Evolutionary conservation across 2,888 invertebrate species (phyloP).

Genomic region (Noctua janthina): DNA sequence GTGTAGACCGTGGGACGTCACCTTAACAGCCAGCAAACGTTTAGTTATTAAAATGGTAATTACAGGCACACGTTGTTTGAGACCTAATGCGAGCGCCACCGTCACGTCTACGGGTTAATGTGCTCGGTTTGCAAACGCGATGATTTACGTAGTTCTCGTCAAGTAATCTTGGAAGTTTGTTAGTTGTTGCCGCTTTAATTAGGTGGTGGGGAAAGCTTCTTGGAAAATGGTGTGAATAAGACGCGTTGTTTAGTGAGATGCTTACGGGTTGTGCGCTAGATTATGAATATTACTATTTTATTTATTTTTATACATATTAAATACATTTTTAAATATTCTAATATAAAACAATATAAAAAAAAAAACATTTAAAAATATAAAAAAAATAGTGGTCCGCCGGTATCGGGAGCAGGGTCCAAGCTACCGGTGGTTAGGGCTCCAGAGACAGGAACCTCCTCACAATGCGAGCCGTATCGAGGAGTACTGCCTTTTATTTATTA

Average conservation of each 20-base stretch:
- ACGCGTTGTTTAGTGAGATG: background rate
- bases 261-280: background rate
- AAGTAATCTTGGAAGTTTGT: slow-evolving; percentile 58
- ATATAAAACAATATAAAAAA: too few species aligned
- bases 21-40: slow-evolving; percentile 51
- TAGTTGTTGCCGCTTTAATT: slow-evolving; percentile 40
- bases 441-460: too few species aligned
- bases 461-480: too few species aligned
- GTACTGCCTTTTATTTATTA: too few species aligned
- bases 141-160: slow-evolving; percentile 51
- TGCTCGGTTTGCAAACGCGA: slow-evolving; percentile 49
- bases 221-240: slow-evolving; percentile 24
- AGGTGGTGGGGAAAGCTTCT: slow-evolving; percentile 23
- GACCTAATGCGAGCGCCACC: slow-evolving; percentile 55
- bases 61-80: slow-evolving; percentile 61
- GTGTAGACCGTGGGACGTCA: slow-evolving; percentile 24
- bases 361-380: too few species aligned
- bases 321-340: too few species aligned
- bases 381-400: too few species aligned
- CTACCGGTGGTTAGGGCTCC: too few species aligned
- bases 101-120: slow-evolving; percentile 53
- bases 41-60: slow-evolving; percentile 68
- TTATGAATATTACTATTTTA: background rate
- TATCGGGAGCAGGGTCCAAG: too few species aligned
- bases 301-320: too few species aligned